A percentile compares a stretch with the other conserved stretches of the same genome.
phyloP scores from a whole-genome alignment of 2,797 vertebrate genomes.

The Petrocephalus sullivani region DNA sequence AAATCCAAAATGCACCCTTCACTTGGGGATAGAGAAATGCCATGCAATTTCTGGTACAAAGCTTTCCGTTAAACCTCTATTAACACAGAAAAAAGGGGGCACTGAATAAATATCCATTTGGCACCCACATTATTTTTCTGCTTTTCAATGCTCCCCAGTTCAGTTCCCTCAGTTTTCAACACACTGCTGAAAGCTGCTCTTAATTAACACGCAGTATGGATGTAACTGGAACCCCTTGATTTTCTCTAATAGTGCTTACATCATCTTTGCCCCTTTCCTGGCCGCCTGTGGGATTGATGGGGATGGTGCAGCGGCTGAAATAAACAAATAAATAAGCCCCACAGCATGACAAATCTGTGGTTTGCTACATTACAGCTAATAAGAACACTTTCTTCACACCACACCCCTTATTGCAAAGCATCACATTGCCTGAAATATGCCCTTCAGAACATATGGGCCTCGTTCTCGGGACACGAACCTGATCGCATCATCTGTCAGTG shows the following conservation, averaged over 20 bases:
- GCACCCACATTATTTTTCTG: neutral
- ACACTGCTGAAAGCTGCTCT: neutral
- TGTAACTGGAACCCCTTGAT: conserved; percentile 10
- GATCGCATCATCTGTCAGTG: neutral
- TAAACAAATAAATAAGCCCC: conserved; percentile 4
- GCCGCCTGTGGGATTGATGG: neutral
- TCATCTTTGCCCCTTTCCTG: neutral
- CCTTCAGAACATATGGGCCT: neutral
- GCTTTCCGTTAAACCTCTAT: neutral
- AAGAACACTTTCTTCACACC: neutral
- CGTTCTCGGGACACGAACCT: neutral
- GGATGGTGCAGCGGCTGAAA: neutral
- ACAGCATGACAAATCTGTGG: neutral
- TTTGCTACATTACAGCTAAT: neutral
- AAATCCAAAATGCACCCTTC: neutral
- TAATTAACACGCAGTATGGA: neutral
- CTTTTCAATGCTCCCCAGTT: neutral
- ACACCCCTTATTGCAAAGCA: neutral
- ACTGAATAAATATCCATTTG: neutral
- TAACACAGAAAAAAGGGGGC: neutral
- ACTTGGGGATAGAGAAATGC: neutral
- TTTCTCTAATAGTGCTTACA: neutral
- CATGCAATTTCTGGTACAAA: neutral
- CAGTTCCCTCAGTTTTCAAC: neutral
- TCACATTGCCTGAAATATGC: neutral